phyloP scores from a whole-genome alignment of 2,797 vertebrate genomes.

The Hephaestus fuliginosus region DNA sequence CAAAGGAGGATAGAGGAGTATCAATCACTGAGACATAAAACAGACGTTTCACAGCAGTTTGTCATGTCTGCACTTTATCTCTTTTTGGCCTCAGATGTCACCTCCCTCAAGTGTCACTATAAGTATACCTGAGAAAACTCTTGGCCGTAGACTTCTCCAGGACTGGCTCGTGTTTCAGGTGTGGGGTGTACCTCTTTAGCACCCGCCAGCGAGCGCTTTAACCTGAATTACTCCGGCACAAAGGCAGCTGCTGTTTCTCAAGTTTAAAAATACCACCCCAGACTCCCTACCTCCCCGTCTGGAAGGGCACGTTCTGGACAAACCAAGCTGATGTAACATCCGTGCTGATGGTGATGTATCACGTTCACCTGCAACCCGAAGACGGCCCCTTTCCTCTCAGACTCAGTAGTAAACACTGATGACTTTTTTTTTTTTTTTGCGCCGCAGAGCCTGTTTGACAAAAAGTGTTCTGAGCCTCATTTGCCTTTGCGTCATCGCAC shows the following conservation, averaged over 20 bases:
- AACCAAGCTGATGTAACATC: conserved; percentile 48
- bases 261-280: conserved; percentile 67
- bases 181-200: conserved; percentile 54
- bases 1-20: conserved; percentile 30
- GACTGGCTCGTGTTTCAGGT: conserved; percentile 46
- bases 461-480: not conserved
- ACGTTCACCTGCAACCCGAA: conserved; percentile 44
- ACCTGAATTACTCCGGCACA: conserved; percentile 70
- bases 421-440: conserved; percentile 15
- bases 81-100: not conserved
- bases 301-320: conserved; percentile 48
- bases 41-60: conserved; percentile 9
- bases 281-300: conserved; percentile 19
- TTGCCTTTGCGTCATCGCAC: not conserved
- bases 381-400: conserved; percentile 12
- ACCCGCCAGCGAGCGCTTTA: conserved; percentile 64
- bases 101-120: not conserved
- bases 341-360: conserved; percentile 53
- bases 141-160: conserved; percentile 24
- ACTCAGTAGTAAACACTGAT: conserved; percentile 25
- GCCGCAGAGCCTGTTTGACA: not conserved
- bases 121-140: conserved; percentile 16
- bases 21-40: conserved; percentile 37
- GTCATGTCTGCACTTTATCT: conserved; percentile 23
- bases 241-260: conserved; percentile 66